Conservation (phyloP, 2,888 invertebrate genomes). For the Rhabditoides inermis region DNA sequence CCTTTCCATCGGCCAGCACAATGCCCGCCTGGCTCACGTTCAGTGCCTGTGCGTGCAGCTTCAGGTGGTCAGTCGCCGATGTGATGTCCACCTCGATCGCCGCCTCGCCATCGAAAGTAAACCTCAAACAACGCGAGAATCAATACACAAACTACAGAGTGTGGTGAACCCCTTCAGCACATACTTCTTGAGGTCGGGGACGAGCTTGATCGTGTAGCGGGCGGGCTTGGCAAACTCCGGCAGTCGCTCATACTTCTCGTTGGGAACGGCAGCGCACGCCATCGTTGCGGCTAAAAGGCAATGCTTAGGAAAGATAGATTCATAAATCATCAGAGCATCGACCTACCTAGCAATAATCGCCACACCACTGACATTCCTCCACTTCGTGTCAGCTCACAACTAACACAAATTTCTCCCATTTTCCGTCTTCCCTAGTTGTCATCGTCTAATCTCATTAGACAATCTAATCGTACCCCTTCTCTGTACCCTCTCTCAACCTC, state of each 20-base stretch:
- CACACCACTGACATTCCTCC: background rate
- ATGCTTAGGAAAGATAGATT: background rate
- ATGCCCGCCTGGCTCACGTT: conserved; percentile 12
- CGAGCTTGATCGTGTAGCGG: conserved; percentile 76
- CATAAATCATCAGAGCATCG: background rate
- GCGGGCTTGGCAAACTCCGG: conserved; percentile 73
- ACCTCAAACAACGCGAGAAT: conserved; percentile 50
- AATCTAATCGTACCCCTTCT: no score
- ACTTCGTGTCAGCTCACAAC: no score
- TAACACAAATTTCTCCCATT: no score
- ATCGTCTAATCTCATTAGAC: no score
- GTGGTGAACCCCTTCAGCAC: background rate
- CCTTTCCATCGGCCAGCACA: conserved; percentile 11
- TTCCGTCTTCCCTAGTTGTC: no score
- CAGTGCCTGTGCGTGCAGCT: conserved; percentile 38
- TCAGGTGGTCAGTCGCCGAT: conserved; percentile 33
- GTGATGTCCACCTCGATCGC: conserved; percentile 67
- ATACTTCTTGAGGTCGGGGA: conserved; percentile 70
- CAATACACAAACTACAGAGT: background rate
- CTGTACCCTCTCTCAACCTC: no score
- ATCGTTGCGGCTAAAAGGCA: background rate
- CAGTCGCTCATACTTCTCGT: conserved; percentile 62
- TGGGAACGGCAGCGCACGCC: background rate
- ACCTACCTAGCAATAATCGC: background rate
- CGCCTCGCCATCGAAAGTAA: conserved; percentile 76